A percentile compares a stretch with the other conserved stretches of the same genome.
Evolutionary conservation across 2,797 vertebrate genomes (phyloP).

Genomic region (Channa striata): DNA sequence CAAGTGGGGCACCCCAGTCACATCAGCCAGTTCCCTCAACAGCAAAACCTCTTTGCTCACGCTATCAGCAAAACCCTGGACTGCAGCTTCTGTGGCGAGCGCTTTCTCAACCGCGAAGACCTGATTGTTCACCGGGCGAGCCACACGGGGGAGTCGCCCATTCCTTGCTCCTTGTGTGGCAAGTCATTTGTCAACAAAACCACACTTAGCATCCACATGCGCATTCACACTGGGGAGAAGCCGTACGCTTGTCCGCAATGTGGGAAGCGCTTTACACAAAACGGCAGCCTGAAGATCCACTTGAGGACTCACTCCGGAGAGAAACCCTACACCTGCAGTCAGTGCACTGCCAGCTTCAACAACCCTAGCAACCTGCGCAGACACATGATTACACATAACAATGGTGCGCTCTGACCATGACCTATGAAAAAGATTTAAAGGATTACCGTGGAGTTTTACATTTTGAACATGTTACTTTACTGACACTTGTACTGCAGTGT

Average conservation of each 20-base stretch:
- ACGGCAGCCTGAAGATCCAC: slow-evolving; percentile 82
- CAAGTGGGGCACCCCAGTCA: slow-evolving; percentile 54
- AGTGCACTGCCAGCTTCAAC: slow-evolving; percentile 78
- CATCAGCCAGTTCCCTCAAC: slow-evolving; percentile 59
- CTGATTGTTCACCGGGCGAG: slow-evolving; percentile 68
- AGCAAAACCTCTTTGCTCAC: slow-evolving; percentile 44
- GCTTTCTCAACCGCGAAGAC: slow-evolving; percentile 69
- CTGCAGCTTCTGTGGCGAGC: slow-evolving; percentile 73
- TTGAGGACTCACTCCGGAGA: slow-evolving; percentile 82
- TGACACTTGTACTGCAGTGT: slow-evolving; percentile 9
- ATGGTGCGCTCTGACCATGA: slow-evolving; percentile 46
- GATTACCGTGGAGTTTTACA: neutral
- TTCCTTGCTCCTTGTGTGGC: slow-evolving; percentile 67
- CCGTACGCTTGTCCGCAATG: slow-evolving; percentile 78
- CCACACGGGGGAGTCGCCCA: slow-evolving; percentile 74
- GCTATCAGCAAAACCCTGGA: slow-evolving; percentile 57
- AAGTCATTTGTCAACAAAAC: slow-evolving; percentile 79
- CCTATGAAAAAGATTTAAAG: neutral
- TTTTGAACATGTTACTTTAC: slow-evolving; percentile 1
- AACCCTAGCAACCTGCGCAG: slow-evolving; percentile 83
- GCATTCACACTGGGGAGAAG: slow-evolving; percentile 82
- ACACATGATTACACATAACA: slow-evolving; percentile 79
- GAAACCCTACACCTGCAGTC: slow-evolving; percentile 78
- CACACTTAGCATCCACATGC: slow-evolving; percentile 80
- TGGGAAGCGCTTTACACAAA: slow-evolving; percentile 82